Evolutionary conservation across 2,888 invertebrate species (phyloP), one percentile per base, ranked within the genome.

Genomic region (Cantharis rufa): DNA sequence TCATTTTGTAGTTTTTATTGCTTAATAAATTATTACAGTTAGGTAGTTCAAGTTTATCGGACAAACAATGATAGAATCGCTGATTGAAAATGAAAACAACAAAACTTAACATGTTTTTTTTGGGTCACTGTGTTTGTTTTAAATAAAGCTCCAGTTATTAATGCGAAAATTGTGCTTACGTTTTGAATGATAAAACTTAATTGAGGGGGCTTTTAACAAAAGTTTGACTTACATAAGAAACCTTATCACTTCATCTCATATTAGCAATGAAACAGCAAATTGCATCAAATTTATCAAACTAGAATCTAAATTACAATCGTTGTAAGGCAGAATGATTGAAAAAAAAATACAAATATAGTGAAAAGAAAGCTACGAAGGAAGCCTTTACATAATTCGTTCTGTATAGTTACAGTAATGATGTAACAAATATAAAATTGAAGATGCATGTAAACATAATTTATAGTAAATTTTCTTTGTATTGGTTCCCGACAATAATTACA

Each of bases 191-290:
- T 48, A n/a, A 48, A 48, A 48, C 48, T 48, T 48, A 48, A 48
- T 48, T 48, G n/a, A n/a, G 10, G 48, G n/a, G n/a, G n/a, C 48
- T 48, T 48, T n/a, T 48, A n/a, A 48, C 48, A n/a, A 48, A 24
- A 13, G n/a, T 24, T 21, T 66, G 18, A 13, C 21, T 66, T 66
- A 66, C 64, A 66, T 66, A 66, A 66, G 64, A 21, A 66, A 21
- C 10, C 24, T 66, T 66, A 66, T 66, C 64, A 66, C 2, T 66
- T 24, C 21, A 66, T 66, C 64, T 66, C 64, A 66, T 66, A 66
- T 66, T 21, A 66, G 64, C 24, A 66, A 66, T 66, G 64, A 66
- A 66, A 66, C 64, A 66, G 64, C 64, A 66, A 21, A 66, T 66
- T 24, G 64, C 24, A 21, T 66, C 10, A 66, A 64, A 66, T 66